Percentiles rank a stretch among this genome's conserved stretches.
These are phyloP conservation scores for Neopelma chrysocephalum DNA, from an alignment of 2,797 vertebrate genomes.

Conservation along the genomic window DNA sequence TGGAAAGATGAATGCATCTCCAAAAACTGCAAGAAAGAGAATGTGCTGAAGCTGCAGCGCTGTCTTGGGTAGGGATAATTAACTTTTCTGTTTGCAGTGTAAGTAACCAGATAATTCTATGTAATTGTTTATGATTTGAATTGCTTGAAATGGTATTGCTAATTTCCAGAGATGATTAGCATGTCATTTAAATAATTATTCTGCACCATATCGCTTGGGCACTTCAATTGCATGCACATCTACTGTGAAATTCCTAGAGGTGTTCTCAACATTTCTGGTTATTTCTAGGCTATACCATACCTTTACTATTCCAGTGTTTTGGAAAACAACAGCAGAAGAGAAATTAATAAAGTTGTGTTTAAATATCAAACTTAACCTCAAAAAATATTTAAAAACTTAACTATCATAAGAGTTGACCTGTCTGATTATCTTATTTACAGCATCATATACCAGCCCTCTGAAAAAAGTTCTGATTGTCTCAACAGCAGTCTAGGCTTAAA, in stretches of 20 bases:
- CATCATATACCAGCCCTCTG: background rate
- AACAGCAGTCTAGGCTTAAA: background rate
- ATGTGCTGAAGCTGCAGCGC: background rate
- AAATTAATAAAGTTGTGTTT: background rate
- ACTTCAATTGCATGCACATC: slow-evolving; percentile 6
- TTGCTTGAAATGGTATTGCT: slow-evolving; percentile 53
- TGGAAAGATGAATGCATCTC: background rate
- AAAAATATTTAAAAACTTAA: background rate
- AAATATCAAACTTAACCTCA: background rate
- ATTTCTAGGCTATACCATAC: background rate
- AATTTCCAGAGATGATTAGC: slow-evolving; percentile 57
- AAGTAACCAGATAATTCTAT: slow-evolving; percentile 57
- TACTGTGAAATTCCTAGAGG: slow-evolving; percentile 48
- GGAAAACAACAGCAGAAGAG: background rate
- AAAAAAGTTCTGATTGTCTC: background rate
- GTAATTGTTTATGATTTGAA: slow-evolving; percentile 50
- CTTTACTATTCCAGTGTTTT: background rate
- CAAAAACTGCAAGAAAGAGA: background rate
- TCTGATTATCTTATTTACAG: background rate
- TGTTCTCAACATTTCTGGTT: background rate
- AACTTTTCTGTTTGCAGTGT: slow-evolving; percentile 18
- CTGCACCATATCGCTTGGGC: slow-evolving; percentile 31
- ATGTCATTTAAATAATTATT: slow-evolving; percentile 63
- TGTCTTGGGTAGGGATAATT: slow-evolving; percentile 25
- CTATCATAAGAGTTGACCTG: background rate